Conservation (phyloP, 2,113 vertebrate genomes). For the Proteles cristata region DNA sequence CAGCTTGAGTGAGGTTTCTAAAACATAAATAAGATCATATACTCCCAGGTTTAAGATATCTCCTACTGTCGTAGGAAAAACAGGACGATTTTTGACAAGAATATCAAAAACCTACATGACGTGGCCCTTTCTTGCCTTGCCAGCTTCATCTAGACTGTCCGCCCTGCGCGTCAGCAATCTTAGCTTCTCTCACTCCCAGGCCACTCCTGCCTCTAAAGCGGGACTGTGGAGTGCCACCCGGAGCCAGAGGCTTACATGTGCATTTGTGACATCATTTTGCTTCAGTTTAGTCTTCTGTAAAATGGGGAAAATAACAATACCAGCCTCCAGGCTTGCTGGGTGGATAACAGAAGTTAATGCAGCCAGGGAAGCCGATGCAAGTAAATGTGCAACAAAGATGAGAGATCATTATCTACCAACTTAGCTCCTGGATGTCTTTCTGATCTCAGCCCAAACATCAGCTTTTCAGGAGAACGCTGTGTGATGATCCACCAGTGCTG, state of each 20-base stretch:
- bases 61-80: not conserved
- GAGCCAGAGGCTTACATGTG: not conserved
- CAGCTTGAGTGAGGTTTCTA: not conserved
- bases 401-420: not conserved
- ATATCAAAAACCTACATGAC: not conserved
- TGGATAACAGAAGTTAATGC: conserved; percentile 16
- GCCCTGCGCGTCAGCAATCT: not conserved
- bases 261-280: not conserved
- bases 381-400: not conserved
- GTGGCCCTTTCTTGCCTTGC: not conserved
- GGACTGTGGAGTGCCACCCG: not conserved
- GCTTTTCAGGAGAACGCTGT: not conserved
- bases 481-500: not conserved
- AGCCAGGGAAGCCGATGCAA: not conserved
- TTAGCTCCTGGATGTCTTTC: not conserved
- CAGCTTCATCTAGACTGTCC: not conserved
- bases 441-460: not conserved
- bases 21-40: not conserved
- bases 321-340: not conserved
- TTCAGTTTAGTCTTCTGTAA: not conserved
- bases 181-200: not conserved
- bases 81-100: not conserved
- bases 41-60: not conserved
- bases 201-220: not conserved
- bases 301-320: not conserved